Evolutionary conservation across 2,113 vertebrate genomes (phyloP).

Genomic region (Rhinopomastus cyanomelas): DNA sequence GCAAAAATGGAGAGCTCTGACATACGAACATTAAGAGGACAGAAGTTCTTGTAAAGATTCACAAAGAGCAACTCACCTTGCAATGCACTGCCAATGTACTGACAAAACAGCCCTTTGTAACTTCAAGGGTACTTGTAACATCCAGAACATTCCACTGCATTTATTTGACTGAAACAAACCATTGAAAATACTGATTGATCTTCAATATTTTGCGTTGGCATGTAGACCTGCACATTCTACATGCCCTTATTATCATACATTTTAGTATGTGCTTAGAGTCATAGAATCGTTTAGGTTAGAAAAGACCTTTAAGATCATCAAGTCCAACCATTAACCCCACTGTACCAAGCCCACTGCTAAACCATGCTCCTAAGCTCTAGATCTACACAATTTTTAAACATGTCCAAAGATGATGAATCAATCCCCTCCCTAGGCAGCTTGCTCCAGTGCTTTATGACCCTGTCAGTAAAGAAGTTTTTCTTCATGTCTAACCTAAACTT

Average conservation of each 20-base stretch:
- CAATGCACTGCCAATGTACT: not conserved
- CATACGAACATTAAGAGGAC: not conserved
- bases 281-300: too few species aligned
- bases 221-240: not conserved
- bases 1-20: not conserved
- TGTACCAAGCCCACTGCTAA: too few species aligned
- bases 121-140: not conserved
- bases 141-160: not conserved
- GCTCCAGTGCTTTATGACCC: too few species aligned
- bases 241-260: not conserved
- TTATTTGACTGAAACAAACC: not conserved
- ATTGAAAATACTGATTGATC: not conserved
- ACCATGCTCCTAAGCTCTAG: too few species aligned
- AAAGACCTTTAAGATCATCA: too few species aligned
- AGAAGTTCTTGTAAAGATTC: not conserved
- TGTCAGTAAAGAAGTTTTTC: too few species aligned
- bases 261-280: not conserved
- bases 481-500: too few species aligned
- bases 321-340: too few species aligned
- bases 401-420: too few species aligned
- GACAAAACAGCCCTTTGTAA: not conserved
- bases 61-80: not conserved
- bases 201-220: not conserved
- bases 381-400: too few species aligned
- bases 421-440: too few species aligned